Evolutionary conservation across 2,888 invertebrate species (phyloP).

Genomic region (Graphium colonna): DNA sequence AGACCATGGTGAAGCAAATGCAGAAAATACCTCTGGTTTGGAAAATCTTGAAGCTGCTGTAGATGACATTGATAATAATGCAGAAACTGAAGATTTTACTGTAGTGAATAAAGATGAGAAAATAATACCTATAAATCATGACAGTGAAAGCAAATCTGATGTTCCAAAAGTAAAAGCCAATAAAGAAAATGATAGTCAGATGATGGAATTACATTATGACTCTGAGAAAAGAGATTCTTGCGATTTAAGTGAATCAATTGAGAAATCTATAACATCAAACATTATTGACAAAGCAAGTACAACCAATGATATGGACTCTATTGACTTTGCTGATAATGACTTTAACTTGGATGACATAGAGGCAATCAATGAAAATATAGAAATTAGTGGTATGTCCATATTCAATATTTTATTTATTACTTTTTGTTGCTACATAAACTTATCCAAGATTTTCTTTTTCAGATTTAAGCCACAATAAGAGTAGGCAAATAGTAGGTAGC

Average conservation of each 20-base stretch:
- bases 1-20: slow-evolving; percentile 9
- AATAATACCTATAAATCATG: slow-evolving; percentile 8
- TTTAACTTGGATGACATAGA: slow-evolving; percentile 62
- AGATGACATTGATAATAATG: slow-evolving; percentile 7
- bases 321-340: slow-evolving; percentile 34
- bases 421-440: too few species aligned
- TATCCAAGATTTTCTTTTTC: too few species aligned
- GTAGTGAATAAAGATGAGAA: slow-evolving; percentile 3
- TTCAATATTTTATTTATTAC: neutral
- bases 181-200: slow-evolving; percentile 39
- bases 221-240: slow-evolving; percentile 35
- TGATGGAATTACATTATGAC: slow-evolving; percentile 44
- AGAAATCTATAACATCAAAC: slow-evolving; percentile 12
- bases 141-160: neutral
- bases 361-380: slow-evolving; percentile 57
- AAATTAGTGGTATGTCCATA: slow-evolving; percentile 44
- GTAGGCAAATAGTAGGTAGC: slow-evolving; percentile 29
- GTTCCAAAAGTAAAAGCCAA: slow-evolving; percentile 7
- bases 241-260: slow-evolving; percentile 15
- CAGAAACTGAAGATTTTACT: slow-evolving; percentile 3
- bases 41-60: too few species aligned
- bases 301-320: neutral
- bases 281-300: neutral
- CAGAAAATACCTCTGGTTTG: too few species aligned
- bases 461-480: slow-evolving; percentile 34